phyloP scores from a whole-genome alignment of 2,888 invertebrate genomes.

The Omphaloscelis lunosa region DNA sequence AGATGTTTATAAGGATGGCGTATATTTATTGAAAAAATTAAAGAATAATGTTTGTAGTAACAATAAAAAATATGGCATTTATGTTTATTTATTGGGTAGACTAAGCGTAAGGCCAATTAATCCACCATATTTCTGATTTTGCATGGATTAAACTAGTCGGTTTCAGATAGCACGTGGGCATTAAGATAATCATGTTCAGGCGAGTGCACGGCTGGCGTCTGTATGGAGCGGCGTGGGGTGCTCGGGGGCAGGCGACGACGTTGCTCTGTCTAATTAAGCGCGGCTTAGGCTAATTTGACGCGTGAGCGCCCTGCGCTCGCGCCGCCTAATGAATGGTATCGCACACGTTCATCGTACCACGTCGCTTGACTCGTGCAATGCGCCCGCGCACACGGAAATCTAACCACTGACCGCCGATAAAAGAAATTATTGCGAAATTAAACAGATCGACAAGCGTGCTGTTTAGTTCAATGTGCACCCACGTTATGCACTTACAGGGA shows the following conservation, averaged over 20 bases:
- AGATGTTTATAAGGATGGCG: constrained; percentile 59
- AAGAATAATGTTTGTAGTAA: constrained; percentile 11
- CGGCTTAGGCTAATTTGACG: constrained; percentile 88
- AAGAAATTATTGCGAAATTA: constrained; percentile 76
- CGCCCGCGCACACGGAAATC: constrained; percentile 81
- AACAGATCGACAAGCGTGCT: constrained; percentile 50
- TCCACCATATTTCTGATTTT: constrained; percentile 8
- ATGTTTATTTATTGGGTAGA: constrained; percentile 13
- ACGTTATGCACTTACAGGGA: constrained; percentile 57
- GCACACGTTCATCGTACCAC: constrained; percentile 89
- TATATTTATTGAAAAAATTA: constrained; percentile 28
- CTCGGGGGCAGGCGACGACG: constrained; percentile 69
- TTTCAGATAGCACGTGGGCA: constrained; percentile 58
- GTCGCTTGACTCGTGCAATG: constrained; percentile 78
- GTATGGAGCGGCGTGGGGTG: constrained; percentile 65
- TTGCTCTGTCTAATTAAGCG: constrained; percentile 87
- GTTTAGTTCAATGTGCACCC: constrained; percentile 46
- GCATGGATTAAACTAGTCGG: constrained; percentile 25
- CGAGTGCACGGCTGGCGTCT: constrained; percentile 60
- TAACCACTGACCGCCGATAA: constrained; percentile 79
- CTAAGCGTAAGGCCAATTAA: constrained; percentile 1
- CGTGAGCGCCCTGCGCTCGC: constrained; percentile 79
- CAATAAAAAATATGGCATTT: constrained; percentile 7
- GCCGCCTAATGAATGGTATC: constrained; percentile 90
- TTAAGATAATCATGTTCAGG: constrained; percentile 61